Conservation (phyloP, 2,113 vertebrate genomes). For the Cyphomyrus plagiostoma region DNA sequence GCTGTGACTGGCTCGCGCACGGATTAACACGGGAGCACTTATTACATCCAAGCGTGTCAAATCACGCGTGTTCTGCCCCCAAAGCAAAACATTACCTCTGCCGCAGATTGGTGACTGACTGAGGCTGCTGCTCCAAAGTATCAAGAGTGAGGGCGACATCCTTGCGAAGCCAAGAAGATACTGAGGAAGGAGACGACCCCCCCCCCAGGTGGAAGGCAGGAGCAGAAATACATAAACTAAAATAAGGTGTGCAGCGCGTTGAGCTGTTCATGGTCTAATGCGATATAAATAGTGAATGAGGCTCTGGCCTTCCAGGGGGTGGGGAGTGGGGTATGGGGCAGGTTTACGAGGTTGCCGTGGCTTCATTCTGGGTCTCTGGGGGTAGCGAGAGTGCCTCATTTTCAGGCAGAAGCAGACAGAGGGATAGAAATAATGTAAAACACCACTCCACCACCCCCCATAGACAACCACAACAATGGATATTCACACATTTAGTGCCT, state of each 20-base stretch:
- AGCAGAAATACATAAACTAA: not conserved
- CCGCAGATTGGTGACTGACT: not conserved
- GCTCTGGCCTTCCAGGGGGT: not conserved
- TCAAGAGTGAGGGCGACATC: not conserved
- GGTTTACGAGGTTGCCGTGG: conserved; percentile 3
- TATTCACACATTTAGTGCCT: conserved; percentile 23
- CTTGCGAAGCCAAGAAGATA: not conserved
- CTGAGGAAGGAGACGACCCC: not conserved
- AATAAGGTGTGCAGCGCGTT: not conserved
- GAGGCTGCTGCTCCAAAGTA: not conserved
- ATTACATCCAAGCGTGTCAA: not conserved
- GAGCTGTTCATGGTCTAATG: not conserved
- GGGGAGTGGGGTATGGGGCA: not conserved
- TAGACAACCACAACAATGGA: conserved; percentile 9
- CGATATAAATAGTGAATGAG: conserved; percentile 27
- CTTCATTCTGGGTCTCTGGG: not conserved
- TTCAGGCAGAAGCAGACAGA: conserved; percentile 15
- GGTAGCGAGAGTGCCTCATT: not conserved
- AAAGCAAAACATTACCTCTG: not conserved
- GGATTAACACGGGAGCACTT: not conserved
- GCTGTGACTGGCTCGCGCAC: not conserved
- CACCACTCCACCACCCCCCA: not conserved
- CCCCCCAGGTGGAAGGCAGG: not conserved
- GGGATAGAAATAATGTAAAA: not conserved
- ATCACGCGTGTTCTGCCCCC: not conserved